Percentiles rank a stretch among this genome's conserved stretches.
These are phyloP conservation scores for Meteorus cinctellus DNA, from an alignment of 2,888 invertebrate genomes.

Conservation along the genomic window DNA sequence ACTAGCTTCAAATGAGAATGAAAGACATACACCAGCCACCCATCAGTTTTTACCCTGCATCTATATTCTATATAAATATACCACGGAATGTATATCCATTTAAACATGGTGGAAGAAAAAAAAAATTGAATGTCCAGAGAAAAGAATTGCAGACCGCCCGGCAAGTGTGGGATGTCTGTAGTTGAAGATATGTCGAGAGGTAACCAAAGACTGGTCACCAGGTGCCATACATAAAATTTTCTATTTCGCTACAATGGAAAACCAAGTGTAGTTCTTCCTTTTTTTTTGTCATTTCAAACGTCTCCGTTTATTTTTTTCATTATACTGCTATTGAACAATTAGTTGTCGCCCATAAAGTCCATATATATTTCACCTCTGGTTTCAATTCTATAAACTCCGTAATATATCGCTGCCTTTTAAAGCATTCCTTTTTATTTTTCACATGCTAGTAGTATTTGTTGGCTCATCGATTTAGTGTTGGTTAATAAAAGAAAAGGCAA, in stretches of 20 bases:
- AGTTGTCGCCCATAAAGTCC: slow-evolving; percentile 8
- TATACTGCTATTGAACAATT: slow-evolving; percentile 9
- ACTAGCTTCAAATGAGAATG: slow-evolving; percentile 14
- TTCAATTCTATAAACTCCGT: background rate
- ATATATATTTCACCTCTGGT: slow-evolving; percentile 4
- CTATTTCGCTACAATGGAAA: slow-evolving; percentile 22
- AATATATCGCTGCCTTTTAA: background rate
- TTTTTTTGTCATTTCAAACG: background rate
- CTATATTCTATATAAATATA: background rate
- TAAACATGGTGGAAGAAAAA: background rate
- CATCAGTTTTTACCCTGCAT: background rate
- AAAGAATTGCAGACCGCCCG: slow-evolving; percentile 46
- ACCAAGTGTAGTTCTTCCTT: slow-evolving; percentile 3
- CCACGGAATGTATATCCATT: background rate
- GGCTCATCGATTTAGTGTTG: background rate
- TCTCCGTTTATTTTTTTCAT: background rate
- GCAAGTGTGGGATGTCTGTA: slow-evolving; percentile 48
- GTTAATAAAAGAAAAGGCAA: background rate
- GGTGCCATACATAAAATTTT: slow-evolving; percentile 16
- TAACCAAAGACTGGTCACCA: slow-evolving; percentile 8
- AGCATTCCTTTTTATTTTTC: background rate
- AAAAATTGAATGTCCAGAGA: background rate
- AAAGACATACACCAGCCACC: slow-evolving; percentile 6
- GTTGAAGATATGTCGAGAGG: slow-evolving; percentile 9
- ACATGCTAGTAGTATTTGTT: background rate